A percentile compares a stretch with the other conserved stretches of the same genome.
These are phyloP conservation scores for Acanthopleura granulata DNA, from an alignment of 2,888 invertebrate genomes.

Conservation along the genomic window DNA sequence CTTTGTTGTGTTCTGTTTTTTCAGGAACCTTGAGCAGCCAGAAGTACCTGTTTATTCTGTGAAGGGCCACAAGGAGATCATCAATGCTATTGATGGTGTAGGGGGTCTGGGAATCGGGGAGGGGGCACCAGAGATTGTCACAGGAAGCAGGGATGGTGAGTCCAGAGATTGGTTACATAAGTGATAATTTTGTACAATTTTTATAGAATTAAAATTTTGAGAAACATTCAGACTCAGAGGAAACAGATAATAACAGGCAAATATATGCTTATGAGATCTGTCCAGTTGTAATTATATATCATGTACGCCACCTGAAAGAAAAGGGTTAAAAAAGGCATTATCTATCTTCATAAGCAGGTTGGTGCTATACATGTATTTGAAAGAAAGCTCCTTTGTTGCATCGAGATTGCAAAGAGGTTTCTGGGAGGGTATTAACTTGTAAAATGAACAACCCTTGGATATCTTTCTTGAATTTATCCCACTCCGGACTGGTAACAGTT, in stretches of 20 bases:
- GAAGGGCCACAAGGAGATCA: slow-evolving; percentile 85
- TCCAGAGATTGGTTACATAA: background rate
- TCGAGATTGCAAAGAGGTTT: too few relatives aligned
- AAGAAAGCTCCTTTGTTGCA: too few relatives aligned
- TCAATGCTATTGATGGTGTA: slow-evolving; percentile 92
- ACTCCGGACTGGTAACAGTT: too few relatives aligned
- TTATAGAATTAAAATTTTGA: background rate
- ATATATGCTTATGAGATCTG: too few relatives aligned
- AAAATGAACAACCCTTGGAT: too few relatives aligned
- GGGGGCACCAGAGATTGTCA: slow-evolving; percentile 95
- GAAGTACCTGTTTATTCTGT: slow-evolving; percentile 77
- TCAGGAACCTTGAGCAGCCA: slow-evolving; percentile 63
- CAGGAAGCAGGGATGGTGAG: slow-evolving; percentile 91
- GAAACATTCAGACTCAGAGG: background rate
- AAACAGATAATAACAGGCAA: background rate
- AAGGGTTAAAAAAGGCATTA: too few relatives aligned
- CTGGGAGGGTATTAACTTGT: too few relatives aligned
- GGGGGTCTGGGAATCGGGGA: slow-evolving; percentile 85
- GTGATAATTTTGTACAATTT: background rate
- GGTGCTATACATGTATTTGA: too few relatives aligned
- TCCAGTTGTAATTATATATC: too few relatives aligned
- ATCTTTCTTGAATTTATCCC: too few relatives aligned
- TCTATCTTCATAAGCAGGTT: too few relatives aligned
- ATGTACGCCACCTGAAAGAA: too few relatives aligned
- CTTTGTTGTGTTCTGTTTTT: slow-evolving; percentile 29